Evolutionary conservation across 2,888 invertebrate species (phyloP).

Genomic region (Cheilosia pagana): DNA sequence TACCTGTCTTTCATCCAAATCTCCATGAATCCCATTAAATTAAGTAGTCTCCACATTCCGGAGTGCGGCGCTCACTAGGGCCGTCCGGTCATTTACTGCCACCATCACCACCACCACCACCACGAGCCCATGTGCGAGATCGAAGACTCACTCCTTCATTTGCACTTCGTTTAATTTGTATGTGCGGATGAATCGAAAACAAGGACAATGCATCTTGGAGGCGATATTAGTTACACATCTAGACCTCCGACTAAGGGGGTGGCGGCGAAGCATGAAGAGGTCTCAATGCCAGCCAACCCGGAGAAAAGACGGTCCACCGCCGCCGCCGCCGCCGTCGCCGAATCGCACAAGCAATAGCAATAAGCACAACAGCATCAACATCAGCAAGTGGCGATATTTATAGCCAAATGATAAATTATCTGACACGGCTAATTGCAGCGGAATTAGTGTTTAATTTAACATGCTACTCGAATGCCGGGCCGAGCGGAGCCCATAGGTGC

Average conservation of each 20-base stretch:
- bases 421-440: conserved; percentile 79
- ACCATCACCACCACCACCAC: conserved; percentile 32
- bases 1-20: conserved; percentile 74
- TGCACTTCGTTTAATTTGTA: conserved; percentile 69
- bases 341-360: conserved; percentile 37
- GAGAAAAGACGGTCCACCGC: conserved; percentile 59
- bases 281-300: conserved; percentile 39
- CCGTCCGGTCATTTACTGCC: conserved; percentile 45
- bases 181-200: conserved; percentile 68
- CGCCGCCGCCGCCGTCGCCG: conserved; percentile 31
- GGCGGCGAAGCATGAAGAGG: conserved; percentile 13
- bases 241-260: conserved; percentile 35
- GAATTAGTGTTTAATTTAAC: conserved; percentile 79
- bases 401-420: conserved; percentile 79
- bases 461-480: conserved; percentile 75
- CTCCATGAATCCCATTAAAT: conserved; percentile 75
- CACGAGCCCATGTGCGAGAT: conserved; percentile 58
- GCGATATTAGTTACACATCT: conserved; percentile 65
- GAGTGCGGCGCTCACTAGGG: conserved; percentile 34
- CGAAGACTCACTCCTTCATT: conserved; percentile 65
- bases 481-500: conserved; percentile 48
- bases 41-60: conserved; percentile 73
- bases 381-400: conserved; percentile 77
- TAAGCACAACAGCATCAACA: conserved; percentile 49
- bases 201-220: conserved; percentile 73